Conservation (phyloP, 2,888 invertebrate genomes). For the Pristionchus exspectatus region DNA sequence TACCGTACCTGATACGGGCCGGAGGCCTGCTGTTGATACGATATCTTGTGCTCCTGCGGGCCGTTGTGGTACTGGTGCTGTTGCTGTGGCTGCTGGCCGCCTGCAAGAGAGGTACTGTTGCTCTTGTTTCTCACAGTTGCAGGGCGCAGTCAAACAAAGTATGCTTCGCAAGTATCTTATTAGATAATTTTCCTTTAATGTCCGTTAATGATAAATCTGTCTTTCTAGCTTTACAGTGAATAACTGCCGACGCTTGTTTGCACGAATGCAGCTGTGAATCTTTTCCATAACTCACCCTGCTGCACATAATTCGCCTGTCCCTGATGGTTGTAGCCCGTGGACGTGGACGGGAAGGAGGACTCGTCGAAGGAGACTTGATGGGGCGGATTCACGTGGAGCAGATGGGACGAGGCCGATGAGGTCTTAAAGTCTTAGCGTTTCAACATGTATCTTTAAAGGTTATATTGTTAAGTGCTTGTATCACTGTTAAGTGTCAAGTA, state of each 20-base stretch:
- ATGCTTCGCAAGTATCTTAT: too few species aligned
- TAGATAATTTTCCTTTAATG: too few species aligned
- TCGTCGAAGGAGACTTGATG: conserved; percentile 55
- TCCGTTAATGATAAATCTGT: too few species aligned
- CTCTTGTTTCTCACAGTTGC: too few species aligned
- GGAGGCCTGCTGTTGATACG: background rate
- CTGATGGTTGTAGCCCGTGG: background rate
- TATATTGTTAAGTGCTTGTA: too few species aligned
- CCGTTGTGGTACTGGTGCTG: background rate
- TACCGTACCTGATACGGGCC: conserved; percentile 22
- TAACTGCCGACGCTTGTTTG: too few species aligned
- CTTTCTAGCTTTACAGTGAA: too few species aligned
- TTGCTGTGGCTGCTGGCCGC: background rate
- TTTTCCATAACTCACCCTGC: background rate
- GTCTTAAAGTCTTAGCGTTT: background rate
- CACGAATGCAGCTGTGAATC: too few species aligned
- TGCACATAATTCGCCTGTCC: conserved; percentile 24
- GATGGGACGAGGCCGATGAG: conserved; percentile 27
- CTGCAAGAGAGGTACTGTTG: background rate
- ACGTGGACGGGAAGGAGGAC: conserved; percentile 34
- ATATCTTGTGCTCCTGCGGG: conserved; percentile 45
- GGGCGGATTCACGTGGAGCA: background rate
- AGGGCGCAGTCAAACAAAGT: too few species aligned
- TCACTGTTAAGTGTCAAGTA: too few species aligned
- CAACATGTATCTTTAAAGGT: too few species aligned